These are phyloP conservation scores for Druon quercuslanigerum DNA, from an alignment of 1,140 invertebrate species.

Conservation along the genomic window DNA sequence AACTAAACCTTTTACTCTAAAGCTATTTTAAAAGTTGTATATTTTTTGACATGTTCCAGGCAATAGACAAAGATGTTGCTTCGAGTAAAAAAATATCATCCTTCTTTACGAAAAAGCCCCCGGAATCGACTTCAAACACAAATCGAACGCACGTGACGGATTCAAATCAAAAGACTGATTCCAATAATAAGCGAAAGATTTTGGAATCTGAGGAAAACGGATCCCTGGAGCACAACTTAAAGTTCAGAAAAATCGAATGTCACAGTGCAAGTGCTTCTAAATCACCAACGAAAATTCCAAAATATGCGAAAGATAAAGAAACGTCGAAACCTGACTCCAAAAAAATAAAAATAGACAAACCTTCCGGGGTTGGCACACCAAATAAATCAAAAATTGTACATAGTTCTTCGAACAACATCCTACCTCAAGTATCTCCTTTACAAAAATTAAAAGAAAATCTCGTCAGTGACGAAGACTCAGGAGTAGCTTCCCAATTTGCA, in stretches of 20 bases:
- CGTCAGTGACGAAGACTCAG: neutral
- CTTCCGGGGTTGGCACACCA: neutral
- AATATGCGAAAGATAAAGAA: neutral
- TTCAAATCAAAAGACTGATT: neutral
- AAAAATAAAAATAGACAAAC: neutral
- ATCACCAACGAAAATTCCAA: neutral
- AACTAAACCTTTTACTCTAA: neutral
- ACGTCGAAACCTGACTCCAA: neutral
- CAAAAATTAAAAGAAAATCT: neutral
- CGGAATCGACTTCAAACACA: neutral
- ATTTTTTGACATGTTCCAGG: conserved; percentile 2
- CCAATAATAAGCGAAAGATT: neutral
- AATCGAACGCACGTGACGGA: neutral
- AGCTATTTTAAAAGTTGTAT: neutral
- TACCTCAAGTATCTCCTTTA: neutral
- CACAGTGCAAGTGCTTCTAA: neutral
- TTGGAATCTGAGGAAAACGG: neutral
- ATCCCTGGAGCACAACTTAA: neutral
- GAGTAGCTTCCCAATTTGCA: neutral
- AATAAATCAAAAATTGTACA: neutral
- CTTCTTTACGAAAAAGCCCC: neutral
- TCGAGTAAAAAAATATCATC: neutral
- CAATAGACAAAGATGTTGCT: neutral
- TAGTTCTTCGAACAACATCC: neutral
- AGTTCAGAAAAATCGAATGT: conserved; percentile 1